phyloP scores from a whole-genome alignment of 1,140 invertebrate species.

The Trinorchestia longiramus region DNA sequence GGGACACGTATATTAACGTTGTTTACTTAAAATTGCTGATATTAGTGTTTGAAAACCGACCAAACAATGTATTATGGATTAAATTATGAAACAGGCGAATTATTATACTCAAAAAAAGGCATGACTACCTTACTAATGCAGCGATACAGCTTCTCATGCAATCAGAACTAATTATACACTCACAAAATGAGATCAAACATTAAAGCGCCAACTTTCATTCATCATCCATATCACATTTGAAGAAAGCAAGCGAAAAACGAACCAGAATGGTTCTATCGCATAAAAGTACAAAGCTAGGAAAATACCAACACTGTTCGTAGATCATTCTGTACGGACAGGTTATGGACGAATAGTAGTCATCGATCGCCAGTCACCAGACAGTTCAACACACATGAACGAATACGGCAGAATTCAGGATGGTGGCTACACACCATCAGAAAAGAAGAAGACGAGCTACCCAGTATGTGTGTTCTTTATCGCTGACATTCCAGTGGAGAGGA shows the following conservation, averaged over 20 bases:
- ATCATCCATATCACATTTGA: background rate
- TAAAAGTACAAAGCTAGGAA: background rate
- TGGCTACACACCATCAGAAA: background rate
- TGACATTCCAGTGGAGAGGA: background rate
- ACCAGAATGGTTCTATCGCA: background rate
- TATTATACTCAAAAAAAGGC: no score
- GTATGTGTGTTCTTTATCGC: background rate
- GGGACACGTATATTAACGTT: background rate
- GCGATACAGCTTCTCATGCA: no score
- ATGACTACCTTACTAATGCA: no score
- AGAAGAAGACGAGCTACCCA: background rate
- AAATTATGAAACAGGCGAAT: no score
- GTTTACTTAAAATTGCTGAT: no score
- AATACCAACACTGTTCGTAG: background rate
- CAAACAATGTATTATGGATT: no score
- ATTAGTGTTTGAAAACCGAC: no score
- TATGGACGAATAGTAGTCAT: background rate
- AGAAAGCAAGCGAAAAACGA: background rate
- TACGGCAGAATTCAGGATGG: background rate
- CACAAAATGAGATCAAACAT: background rate
- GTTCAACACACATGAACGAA: background rate
- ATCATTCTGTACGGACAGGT: background rate
- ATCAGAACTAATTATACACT: background rate
- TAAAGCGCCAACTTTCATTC: background rate
- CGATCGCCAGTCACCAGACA: background rate